These are phyloP conservation scores for Pyrocoelia pectoralis DNA, from an alignment of 2,888 invertebrate species.

Conservation along the genomic window DNA sequence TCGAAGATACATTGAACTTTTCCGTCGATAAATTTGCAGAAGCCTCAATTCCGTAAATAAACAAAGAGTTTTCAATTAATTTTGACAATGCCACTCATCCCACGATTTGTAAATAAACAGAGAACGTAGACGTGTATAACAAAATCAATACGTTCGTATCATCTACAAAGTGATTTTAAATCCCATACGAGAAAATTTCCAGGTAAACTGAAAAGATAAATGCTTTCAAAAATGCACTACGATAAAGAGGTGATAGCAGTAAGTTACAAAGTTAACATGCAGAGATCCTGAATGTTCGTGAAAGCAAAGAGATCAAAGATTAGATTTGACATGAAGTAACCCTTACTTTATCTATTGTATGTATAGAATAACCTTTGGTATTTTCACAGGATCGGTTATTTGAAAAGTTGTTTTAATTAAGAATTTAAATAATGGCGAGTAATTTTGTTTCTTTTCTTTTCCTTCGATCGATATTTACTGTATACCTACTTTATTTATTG, in stretches of 20 bases:
- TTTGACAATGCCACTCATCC: no score
- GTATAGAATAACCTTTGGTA: conserved; percentile 1
- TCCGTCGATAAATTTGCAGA: no score
- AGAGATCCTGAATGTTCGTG: conserved; percentile 4
- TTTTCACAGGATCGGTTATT: neutral
- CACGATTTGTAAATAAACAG: no score
- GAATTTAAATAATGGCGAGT: neutral
- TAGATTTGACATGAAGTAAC: conserved; percentile 10
- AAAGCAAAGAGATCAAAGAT: conserved; percentile 7
- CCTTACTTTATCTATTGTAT: conserved; percentile 5
- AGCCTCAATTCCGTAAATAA: no score
- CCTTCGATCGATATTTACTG: neutral
- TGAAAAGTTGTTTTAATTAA: neutral
- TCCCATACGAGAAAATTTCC: neutral
- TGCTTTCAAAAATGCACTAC: neutral
- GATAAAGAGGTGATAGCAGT: conserved; percentile 9
- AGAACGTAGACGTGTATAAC: no score
- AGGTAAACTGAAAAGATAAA: neutral
- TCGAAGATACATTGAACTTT: no score
- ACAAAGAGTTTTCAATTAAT: no score
- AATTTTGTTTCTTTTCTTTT: neutral
- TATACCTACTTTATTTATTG: neutral
- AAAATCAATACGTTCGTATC: no score
- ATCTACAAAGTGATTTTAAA: no score
- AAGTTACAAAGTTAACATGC: neutral